Evolutionary conservation across 2,888 invertebrate species (phyloP), one percentile per base, ranked within the genome.

Genomic region (Trachelus troglodyta): DNA sequence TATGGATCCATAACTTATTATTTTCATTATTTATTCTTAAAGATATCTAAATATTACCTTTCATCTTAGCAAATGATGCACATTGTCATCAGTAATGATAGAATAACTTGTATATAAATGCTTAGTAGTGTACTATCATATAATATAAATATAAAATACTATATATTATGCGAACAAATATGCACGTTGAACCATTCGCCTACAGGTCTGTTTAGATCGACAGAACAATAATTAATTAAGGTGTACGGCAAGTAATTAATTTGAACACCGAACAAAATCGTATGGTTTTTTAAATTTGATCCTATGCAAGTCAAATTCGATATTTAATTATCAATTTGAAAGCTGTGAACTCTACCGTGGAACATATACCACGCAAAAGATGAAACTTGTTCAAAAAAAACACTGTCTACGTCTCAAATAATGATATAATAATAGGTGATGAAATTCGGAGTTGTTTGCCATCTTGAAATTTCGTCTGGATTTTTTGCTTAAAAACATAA

Each of bases 1-100:
- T 75, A 76, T 71, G 77, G 80, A 12, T 34, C 77, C 75, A 74
- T 76, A 75, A 74, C 74, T 77, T 34, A 56, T 23, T 56, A 56
- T 56, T 23, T 56, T 77, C 34, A 56, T 56, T 56, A 56, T 23
- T 23, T 23, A 23, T 56, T 56, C 56, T 56, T 56, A 23, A 23
- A 56, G 56, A 56, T 56, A 56, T 56, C 9, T 23, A 56, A 56
- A 56, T 56, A 56, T 23, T 23, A 56, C 23, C 23, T 56, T 56
- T 23, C 9, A 56, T 9, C 56, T 23, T 56, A 56, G 15, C 23
- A 56, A 23, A 56, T 23, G 23, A 23, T 9, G 6, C 23, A 23
- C 15, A 56, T 56, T 9, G 15, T 9, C 56, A 23, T 56, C 23
- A 23, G 23, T 56, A 56, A 56, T 23, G 23, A 23, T 23, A 9